Evolutionary conservation across 2,888 invertebrate genomes (phyloP).

Genomic region (Hemaris fuciformis): DNA sequence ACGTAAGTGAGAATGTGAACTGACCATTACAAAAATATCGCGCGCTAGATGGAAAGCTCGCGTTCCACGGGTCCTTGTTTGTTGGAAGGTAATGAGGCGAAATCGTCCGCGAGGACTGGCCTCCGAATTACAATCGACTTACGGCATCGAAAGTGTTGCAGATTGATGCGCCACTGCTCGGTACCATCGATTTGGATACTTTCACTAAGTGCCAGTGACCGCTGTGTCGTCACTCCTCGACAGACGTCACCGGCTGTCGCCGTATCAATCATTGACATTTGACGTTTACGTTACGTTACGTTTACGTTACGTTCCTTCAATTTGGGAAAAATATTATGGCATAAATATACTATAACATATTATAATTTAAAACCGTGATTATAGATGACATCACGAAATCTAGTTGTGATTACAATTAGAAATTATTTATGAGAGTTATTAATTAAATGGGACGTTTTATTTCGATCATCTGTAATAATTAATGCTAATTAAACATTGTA

Average conservation of each 20-base stretch:
- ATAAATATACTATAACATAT: background rate
- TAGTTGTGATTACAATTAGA: too few species aligned
- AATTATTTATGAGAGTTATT: too few species aligned
- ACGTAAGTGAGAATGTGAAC: constrained; percentile 13
- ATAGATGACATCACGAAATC: too few species aligned
- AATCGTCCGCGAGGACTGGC: constrained; percentile 51
- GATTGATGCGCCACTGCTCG: constrained; percentile 53
- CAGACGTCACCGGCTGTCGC: background rate
- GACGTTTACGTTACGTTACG: constrained; percentile 6
- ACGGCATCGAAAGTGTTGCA: constrained; percentile 68
- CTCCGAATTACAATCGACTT: constrained; percentile 68
- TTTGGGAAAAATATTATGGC: background rate
- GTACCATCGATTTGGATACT: constrained; percentile 52
- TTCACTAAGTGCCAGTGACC: constrained; percentile 62
- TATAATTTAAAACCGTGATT: too few species aligned
- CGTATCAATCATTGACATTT: constrained; percentile 14
- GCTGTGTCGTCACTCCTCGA: constrained; percentile 32
- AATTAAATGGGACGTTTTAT: too few species aligned
- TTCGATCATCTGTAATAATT: too few species aligned
- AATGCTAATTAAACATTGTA: too few species aligned
- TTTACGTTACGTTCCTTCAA: background rate
- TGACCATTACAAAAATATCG: constrained; percentile 20
- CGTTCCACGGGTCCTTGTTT: constrained; percentile 20
- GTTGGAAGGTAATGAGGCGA: constrained; percentile 33
- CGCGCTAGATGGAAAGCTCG: background rate